Base-by-base conservation (phyloP, 1,140 invertebrate genomes). In the Leptinotarsa undecemlineata region DNA sequence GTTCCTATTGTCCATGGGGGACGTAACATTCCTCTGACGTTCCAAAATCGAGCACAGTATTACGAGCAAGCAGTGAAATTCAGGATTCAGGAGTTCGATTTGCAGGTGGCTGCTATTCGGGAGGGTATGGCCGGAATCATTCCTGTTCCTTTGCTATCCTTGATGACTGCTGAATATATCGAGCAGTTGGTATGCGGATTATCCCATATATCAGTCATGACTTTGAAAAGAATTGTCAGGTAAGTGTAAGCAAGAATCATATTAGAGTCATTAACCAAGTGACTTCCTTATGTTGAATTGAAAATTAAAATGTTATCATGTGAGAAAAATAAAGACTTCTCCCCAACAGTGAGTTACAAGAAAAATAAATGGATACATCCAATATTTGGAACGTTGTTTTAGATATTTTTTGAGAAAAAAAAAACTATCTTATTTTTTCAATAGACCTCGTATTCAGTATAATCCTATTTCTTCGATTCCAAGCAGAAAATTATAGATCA, bases 161-260 rank as follows among this genome's bases (percentile, higher is more conserved):
- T 92, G 21, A 84, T 91, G 73, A 91, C 91, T 4, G 87, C 88
- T 2, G 82, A 87, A 57, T 85, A 90, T 78, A 82, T 92, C 72
- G 91, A 92, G 82, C 88, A 90, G 79, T 84, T 92, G 48, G 89
- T 92, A 3, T 92, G 91, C 82, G 91, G 91, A 17, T 87, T 90
- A 76, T 88, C 90, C 13, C 87, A 90, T 75, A 90, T 92, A 73
- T 90, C 90, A 3, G 87, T 92, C 19, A 84, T 87, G 48, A 82
- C 90, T 15, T 84, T 92, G 1, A 90, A 89, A 78, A 90, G 90
- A 83, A 88, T 92, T 76, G 90, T 90, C 57, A 88, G 90, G 89
- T 91, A 83, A 81, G 78, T 78, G 33, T 33, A 33, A 42, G 33
- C 33, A 42, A 42, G 2, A 42, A 42, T 11, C 33, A 42, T 42